Percentiles rank a stretch among this genome's conserved stretches.
Evolutionary conservation across 2,888 invertebrate genomes (phyloP).

Genomic region (Agonum fuliginosum): DNA sequence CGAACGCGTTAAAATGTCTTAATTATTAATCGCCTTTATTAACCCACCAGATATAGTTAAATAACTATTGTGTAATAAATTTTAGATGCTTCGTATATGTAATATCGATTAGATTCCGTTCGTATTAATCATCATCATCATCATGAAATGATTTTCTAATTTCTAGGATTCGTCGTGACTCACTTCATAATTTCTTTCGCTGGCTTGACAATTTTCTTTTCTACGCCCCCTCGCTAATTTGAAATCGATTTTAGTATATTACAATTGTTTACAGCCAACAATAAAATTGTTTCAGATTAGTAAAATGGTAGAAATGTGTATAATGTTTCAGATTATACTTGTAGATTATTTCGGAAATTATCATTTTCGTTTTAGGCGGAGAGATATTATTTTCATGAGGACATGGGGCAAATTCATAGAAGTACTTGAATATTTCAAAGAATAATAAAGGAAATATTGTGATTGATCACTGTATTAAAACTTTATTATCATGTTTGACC

Average conservation of each 20-base stretch:
- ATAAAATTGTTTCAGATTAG: slow-evolving; percentile 1
- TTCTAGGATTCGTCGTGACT: slow-evolving; percentile 29
- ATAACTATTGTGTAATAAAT: no score
- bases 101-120: slow-evolving; percentile 16
- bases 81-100: background rate
- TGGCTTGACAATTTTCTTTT: background rate
- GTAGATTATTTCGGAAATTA: background rate
- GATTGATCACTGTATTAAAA: no score
- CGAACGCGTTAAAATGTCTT: no score
- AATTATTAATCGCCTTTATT: no score
- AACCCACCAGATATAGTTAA: no score
- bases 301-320: background rate
- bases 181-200: background rate
- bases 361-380: background rate
- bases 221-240: slow-evolving; percentile 6
- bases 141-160: slow-evolving; percentile 9
- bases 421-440: slow-evolving; percentile 18
- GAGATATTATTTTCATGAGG: background rate
- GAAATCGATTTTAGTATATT: slow-evolving; percentile 17
- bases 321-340: background rate
- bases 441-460: no score
- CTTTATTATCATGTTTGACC: no score
- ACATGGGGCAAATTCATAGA: slow-evolving; percentile 7
- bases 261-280: slow-evolving; percentile 5
- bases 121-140: slow-evolving; percentile 42